Conservation (phyloP, 2,888 invertebrate genomes). For the Odontothrips loti region DNA sequence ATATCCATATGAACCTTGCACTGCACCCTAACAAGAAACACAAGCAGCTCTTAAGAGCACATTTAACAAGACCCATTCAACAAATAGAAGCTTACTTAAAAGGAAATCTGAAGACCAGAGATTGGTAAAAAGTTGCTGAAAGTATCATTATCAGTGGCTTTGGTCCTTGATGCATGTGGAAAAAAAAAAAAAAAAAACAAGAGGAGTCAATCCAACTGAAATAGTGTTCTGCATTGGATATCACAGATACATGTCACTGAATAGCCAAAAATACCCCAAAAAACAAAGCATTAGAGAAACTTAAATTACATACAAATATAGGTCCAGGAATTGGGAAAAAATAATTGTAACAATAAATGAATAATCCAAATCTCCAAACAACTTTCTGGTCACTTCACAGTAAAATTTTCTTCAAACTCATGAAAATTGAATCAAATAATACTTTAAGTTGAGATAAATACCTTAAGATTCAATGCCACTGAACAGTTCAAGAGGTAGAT, state of each 20-base stretch:
- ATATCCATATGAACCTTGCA: not conserved
- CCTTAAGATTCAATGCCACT: not conserved
- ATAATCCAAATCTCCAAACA: not conserved
- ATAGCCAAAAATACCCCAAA: not conserved
- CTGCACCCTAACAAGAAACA: not conserved
- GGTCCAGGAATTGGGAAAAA: not conserved
- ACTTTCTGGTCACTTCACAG: not conserved
- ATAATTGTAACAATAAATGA: not conserved
- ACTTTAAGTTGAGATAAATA: not conserved
- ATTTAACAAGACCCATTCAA: not conserved
- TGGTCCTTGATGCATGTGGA: not conserved
- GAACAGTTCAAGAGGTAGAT: not conserved
- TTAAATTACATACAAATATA: not conserved
- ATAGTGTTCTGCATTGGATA: not conserved
- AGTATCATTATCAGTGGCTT: not conserved
- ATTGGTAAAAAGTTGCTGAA: not conserved
- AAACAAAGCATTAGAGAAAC: not conserved
- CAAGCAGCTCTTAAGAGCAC: not conserved
- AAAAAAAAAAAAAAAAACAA: not conserved
- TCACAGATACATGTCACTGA: not conserved
- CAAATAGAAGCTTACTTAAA: not conserved
- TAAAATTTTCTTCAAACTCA: not conserved
- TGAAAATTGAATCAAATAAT: not conserved
- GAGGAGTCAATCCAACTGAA: not conserved
- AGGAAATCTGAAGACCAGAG: not conserved